Base-by-base conservation (phyloP, 2,888 invertebrate species). In the Caenorhabditis sinica region DNA sequence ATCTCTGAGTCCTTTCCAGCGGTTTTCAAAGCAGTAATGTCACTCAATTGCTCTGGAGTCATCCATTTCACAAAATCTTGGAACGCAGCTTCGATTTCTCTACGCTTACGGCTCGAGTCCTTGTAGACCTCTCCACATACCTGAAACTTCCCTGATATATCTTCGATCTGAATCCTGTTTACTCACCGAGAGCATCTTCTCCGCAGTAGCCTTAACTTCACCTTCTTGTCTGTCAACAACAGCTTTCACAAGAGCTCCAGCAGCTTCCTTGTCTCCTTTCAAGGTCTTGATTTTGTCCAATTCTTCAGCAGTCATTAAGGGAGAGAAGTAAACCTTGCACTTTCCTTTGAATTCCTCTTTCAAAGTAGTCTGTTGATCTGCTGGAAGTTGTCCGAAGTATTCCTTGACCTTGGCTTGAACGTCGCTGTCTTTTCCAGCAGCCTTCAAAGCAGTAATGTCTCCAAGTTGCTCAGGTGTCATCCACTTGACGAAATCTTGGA, bases 401-500 rank as follows among this genome's bases (percentile, higher is more conserved):
- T 85, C 89, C 53, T 89, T 87, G 49, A 89, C 85, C 73, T 89
- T 89, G 30, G 68, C 83, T 30, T 63, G 71, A 30, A 71, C 53
- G 2, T 79, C 77, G 8, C 23, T 28, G 1, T 68, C 77, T 23
- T 68, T 77, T 77, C 77, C 75, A 17, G 75, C 58, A 5, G 63
- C 23, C 25, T 80, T 80, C 45, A 73, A 30, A 15, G 56, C 73
- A 6, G 15, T 45, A 5, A 72, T 73, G 53, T 88, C 81, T 51
- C 83, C 76, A 33, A 77, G 58, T 74, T 89, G 88, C n/a, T 89
- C 89, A 36, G 81, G 81, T n/a, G 79, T 89, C 87, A 86, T 87
- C 87, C 85, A 84, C 25, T 69, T 80, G 0, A 84, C 63, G 61
- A 85, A 87, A 13, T 83, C 85, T 40, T 75, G 71, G 75, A 87